Conservation (phyloP, 2,888 invertebrate species). For the Blastobasis lacticolella region DNA sequence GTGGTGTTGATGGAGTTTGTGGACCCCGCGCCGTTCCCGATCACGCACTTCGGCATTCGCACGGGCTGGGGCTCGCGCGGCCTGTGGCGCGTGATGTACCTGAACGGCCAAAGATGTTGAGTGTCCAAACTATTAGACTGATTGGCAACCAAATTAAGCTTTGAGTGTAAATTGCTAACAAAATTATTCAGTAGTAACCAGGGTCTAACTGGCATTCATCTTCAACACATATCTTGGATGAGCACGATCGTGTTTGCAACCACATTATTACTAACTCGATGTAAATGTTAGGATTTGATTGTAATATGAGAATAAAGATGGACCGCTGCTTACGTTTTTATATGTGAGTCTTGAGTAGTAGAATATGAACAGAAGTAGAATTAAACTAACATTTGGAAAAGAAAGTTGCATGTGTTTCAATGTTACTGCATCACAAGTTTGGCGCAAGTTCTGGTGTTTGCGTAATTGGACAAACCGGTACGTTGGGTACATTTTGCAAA, state of each 20-base stretch:
- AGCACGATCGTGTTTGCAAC: no score
- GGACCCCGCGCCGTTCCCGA: slow-evolving; percentile 74
- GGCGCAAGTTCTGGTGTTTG: slow-evolving; percentile 10
- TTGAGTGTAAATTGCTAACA: slow-evolving; percentile 45
- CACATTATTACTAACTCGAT: no score
- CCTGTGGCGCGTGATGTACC: slow-evolving; percentile 73
- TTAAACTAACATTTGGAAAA: slow-evolving; percentile 16
- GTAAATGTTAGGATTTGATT: no score
- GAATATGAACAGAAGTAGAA: not conserved
- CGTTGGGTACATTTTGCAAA: slow-evolving; percentile 60
- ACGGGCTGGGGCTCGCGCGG: slow-evolving; percentile 79
- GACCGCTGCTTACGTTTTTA: no score
- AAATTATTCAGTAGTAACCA: slow-evolving; percentile 2
- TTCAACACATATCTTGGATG: no score
- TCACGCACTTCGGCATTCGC: slow-evolving; percentile 77
- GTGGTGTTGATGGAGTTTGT: slow-evolving; percentile 75
- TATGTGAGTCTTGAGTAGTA: no score
- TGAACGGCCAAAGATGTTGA: slow-evolving; percentile 47
- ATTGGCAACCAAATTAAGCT: slow-evolving; percentile 24
- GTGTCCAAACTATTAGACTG: slow-evolving; percentile 35
- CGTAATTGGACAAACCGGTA: slow-evolving; percentile 41
- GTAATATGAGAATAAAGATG: no score
- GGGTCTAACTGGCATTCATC: no score
- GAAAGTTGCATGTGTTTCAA: slow-evolving; percentile 22
- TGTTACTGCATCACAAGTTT: slow-evolving; percentile 14